These are phyloP conservation scores for Micronycteris hirsuta DNA, from an alignment of 2,113 vertebrate genomes.

Conservation along the genomic window DNA sequence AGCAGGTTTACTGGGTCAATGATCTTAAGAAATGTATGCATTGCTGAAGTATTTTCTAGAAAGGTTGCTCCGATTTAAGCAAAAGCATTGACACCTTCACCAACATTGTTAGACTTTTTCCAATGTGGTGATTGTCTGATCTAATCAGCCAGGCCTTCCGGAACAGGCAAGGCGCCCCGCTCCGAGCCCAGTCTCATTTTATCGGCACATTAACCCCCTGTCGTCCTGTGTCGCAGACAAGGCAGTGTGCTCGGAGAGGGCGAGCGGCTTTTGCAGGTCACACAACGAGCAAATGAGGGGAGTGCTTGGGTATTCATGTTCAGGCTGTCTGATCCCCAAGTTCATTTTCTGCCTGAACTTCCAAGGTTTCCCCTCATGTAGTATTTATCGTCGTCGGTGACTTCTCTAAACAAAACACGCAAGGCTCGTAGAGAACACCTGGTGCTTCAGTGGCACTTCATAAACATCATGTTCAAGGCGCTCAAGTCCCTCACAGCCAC, in stretches of 20 bases:
- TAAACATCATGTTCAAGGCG: neutral
- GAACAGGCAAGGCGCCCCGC: too few relatives aligned
- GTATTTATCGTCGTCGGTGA: neutral
- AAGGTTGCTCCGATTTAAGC: neutral
- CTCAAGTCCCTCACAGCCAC: neutral
- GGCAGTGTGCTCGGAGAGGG: neutral
- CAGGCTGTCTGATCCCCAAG: neutral
- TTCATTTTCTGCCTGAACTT: neutral
- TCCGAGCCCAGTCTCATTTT: neutral
- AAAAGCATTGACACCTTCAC: neutral
- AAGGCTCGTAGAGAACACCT: neutral
- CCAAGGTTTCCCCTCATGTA: neutral
- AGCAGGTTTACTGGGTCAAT: neutral
- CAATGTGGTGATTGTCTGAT: neutral
- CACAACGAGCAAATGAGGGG: accelerated
- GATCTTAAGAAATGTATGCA: neutral
- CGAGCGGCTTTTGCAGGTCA: neutral
- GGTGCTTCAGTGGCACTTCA: neutral
- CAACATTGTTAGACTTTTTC: neutral
- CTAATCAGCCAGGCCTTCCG: neutral
- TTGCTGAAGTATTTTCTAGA: neutral
- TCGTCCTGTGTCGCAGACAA: neutral
- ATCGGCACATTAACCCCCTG: neutral
- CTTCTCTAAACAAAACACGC: neutral
- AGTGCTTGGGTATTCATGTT: neutral